Evolutionary conservation across 2,113 vertebrate genomes (phyloP).

Genomic region (Anhinga rufa): DNA sequence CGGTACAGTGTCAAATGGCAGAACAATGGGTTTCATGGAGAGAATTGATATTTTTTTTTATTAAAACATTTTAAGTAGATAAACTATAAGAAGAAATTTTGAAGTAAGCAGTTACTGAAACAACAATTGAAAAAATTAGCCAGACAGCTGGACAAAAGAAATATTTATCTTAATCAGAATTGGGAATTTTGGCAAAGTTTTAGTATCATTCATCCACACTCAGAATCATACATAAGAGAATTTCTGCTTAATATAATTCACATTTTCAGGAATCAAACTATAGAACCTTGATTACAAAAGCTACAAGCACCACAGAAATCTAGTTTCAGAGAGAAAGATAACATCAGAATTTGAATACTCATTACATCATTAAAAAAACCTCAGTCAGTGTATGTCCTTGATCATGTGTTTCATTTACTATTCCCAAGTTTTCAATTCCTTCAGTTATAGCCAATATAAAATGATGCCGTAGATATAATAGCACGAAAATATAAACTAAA

Average conservation of each 20-base stretch:
- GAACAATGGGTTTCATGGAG: not conserved
- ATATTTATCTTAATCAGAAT: not conserved
- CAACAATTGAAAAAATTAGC: not conserved
- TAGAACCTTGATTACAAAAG: not conserved
- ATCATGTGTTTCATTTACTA: not conserved
- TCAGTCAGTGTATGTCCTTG: not conserved
- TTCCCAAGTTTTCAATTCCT: not conserved
- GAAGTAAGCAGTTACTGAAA: not conserved
- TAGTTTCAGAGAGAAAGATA: not conserved
- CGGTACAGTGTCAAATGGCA: not conserved
- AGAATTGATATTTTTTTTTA: not conserved
- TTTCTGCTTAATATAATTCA: not conserved
- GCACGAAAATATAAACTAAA: not conserved
- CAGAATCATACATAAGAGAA: not conserved
- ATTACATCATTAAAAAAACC: not conserved
- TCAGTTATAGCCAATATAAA: not conserved
- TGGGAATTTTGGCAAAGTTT: not conserved
- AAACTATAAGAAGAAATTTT: not conserved
- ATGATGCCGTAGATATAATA: not conserved
- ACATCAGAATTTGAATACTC: not conserved
- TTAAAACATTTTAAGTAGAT: not conserved
- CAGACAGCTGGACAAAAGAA: not conserved
- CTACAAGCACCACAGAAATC: not conserved
- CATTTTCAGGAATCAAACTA: not conserved
- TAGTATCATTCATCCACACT: no score